These are phyloP conservation scores for Alauda arvensis DNA, from an alignment of 2,797 vertebrate genomes.

Conservation along the genomic window DNA sequence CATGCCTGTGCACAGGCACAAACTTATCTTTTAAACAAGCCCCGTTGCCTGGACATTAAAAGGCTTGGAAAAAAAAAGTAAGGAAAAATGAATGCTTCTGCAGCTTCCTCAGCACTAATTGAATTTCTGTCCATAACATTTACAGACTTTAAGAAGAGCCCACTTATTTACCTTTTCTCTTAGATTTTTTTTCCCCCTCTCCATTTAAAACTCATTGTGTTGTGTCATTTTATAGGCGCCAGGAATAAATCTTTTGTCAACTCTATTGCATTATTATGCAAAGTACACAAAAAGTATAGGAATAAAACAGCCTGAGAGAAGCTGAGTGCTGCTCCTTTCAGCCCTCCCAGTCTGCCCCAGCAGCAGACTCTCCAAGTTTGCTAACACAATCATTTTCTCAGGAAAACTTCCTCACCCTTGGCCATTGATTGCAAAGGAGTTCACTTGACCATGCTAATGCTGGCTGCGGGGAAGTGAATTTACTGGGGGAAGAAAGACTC, in stretches of 20 bases:
- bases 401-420: conserved; percentile 1
- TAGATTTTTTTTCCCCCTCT: background rate
- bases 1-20: background rate
- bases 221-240: conserved; percentile 58
- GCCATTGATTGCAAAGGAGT: conserved; percentile 22
- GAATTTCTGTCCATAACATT: conserved; percentile 58
- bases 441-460: conserved; percentile 40
- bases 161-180: conserved; percentile 57
- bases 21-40: conserved; percentile 2
- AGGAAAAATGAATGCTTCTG: conserved; percentile 38
- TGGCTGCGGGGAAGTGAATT: background rate
- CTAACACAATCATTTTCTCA: conserved; percentile 33
- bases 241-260: conserved; percentile 67
- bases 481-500: conserved; percentile 18
- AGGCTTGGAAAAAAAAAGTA: background rate
- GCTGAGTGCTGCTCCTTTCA: background rate
- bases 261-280: conserved; percentile 67
- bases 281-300: conserved; percentile 49
- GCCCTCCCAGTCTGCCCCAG: background rate
- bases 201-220: conserved; percentile 58
- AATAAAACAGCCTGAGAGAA: conserved; percentile 21
- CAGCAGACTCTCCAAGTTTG: conserved; percentile 45
- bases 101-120: conserved; percentile 51
- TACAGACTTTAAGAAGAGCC: conserved; percentile 47
- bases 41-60: conserved; percentile 10